These are phyloP conservation scores for Machimus rusticus DNA, from an alignment of 2,888 invertebrate genomes.

Conservation along the genomic window DNA sequence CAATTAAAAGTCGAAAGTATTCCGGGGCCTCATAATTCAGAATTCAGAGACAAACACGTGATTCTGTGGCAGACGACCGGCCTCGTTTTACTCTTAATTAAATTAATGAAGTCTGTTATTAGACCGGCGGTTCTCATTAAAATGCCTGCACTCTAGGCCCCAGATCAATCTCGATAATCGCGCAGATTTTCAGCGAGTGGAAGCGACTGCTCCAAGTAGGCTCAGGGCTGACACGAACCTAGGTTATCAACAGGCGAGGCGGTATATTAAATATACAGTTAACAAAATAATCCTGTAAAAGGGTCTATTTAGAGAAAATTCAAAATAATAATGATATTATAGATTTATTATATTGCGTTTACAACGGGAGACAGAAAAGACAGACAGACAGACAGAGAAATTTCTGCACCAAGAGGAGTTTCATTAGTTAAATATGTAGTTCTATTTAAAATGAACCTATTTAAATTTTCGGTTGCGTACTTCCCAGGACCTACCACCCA, in stretches of 20 bases:
- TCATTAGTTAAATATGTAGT: too few species aligned
- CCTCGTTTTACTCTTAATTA: neutral
- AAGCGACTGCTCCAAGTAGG: neutral
- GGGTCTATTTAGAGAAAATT: too few species aligned
- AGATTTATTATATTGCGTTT: too few species aligned
- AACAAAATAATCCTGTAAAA: too few species aligned
- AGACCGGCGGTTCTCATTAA: neutral
- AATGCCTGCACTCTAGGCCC: neutral
- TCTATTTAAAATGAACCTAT: neutral
- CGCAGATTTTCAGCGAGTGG: neutral
- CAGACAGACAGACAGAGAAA: too few species aligned
- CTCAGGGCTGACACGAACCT: too few species aligned
- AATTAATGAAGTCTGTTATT: constrained; percentile 4
- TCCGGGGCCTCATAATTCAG: neutral
- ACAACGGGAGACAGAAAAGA: too few species aligned
- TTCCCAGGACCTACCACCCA: neutral
- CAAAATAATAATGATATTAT: too few species aligned
- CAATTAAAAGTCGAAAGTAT: neutral
- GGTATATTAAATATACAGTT: too few species aligned
- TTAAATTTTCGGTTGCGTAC: neutral
- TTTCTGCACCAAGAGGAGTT: too few species aligned
- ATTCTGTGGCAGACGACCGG: neutral
- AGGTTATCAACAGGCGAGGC: too few species aligned
- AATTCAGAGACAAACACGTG: constrained; percentile 12
- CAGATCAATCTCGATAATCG: neutral